phyloP scores from a whole-genome alignment of 2,888 invertebrate species.

The Philaethria dido region DNA sequence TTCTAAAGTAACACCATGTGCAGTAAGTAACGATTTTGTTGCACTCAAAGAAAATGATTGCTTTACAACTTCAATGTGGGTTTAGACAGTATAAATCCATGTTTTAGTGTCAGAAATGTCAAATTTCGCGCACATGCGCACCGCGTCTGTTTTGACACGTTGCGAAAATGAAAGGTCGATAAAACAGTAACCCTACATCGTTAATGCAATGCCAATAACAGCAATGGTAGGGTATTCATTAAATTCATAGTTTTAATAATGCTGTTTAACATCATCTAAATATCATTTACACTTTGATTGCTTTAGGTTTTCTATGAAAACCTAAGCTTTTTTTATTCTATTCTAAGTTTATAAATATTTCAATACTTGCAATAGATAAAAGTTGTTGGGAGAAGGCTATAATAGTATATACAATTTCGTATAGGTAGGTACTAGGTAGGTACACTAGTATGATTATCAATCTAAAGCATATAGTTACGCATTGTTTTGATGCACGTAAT shows the following conservation, averaged over 20 bases:
- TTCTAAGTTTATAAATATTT: not conserved
- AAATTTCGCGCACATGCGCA: slow-evolving; percentile 68
- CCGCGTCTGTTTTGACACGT: slow-evolving; percentile 58
- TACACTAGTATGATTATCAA: not conserved
- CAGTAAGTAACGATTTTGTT: slow-evolving; percentile 24
- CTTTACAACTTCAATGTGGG: slow-evolving; percentile 47
- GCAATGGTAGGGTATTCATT: not conserved
- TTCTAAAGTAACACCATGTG: slow-evolving; percentile 23
- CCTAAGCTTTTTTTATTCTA: too few species aligned
- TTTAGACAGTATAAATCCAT: slow-evolving; percentile 43
- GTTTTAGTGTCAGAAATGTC: slow-evolving; percentile 67
- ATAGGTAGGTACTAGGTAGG: not conserved
- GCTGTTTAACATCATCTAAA: too few species aligned
- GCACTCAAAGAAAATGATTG: slow-evolving; percentile 32
- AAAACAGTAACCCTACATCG: slow-evolving; percentile 56
- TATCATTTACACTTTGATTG: too few species aligned
- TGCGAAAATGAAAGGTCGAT: slow-evolving; percentile 60
- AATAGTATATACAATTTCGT: not conserved
- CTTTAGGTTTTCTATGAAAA: too few species aligned
- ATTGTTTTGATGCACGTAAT: slow-evolving; percentile 63
- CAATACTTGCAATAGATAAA: not conserved
- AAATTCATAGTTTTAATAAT: too few species aligned
- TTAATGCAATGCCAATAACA: not conserved
- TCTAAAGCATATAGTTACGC: slow-evolving; percentile 45
- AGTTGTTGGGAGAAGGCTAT: not conserved